These are phyloP conservation scores for Metopia argyrocephala DNA, from an alignment of 2,888 invertebrate genomes.

Conservation along the genomic window DNA sequence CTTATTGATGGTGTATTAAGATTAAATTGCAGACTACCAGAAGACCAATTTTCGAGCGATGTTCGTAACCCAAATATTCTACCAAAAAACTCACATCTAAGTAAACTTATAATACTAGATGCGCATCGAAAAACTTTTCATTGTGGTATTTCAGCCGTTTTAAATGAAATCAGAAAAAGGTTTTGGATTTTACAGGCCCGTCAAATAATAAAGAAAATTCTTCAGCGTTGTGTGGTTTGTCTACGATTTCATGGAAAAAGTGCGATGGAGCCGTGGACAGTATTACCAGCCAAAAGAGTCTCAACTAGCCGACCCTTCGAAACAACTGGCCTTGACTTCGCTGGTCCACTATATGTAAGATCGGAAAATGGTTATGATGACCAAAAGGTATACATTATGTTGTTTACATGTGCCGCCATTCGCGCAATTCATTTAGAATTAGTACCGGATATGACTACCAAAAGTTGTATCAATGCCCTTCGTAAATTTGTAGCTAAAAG, in stretches of 20 bases:
- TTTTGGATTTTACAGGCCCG: conserved; percentile 56
- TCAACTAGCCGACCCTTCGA: conserved; percentile 48
- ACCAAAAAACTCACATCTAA: conserved; percentile 48
- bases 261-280: conserved; percentile 49
- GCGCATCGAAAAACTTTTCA: conserved; percentile 48
- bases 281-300: conserved; percentile 45
- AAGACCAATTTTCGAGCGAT: conserved; percentile 24
- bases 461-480: conserved; percentile 52
- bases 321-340: conserved; percentile 55
- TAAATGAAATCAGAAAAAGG: conserved; percentile 35
- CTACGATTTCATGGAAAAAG: conserved; percentile 50
- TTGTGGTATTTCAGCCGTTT: conserved; percentile 41
- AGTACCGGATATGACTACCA: conserved; percentile 42
- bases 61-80: conserved; percentile 40
- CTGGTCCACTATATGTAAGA: conserved; percentile 45
- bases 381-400: conserved; percentile 44
- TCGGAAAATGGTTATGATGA: conserved; percentile 2
- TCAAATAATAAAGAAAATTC: conserved; percentile 42
- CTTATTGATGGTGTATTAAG: conserved; percentile 27
- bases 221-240: conserved; percentile 48
- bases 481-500: conserved; percentile 49
- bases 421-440: conserved; percentile 51
- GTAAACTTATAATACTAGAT: conserved; percentile 41
- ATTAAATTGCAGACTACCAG: conserved; percentile 30
- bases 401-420: conserved; percentile 53